These are phyloP conservation scores for Leptinotarsa lineolata DNA, from an alignment of 1,140 invertebrate species.

Conservation along the genomic window DNA sequence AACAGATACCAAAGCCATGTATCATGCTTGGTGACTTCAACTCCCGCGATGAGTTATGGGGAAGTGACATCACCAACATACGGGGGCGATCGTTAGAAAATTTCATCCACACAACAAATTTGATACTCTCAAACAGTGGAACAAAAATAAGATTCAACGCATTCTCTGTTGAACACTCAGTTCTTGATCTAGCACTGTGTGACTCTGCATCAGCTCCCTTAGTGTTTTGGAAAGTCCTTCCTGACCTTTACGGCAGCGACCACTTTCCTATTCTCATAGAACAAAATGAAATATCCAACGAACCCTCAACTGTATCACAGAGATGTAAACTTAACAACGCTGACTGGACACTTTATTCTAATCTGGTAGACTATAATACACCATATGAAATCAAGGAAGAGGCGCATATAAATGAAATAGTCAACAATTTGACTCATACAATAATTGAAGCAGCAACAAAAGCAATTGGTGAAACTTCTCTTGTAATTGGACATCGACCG, in stretches of 20 bases:
- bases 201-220: not conserved
- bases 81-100: not conserved
- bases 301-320: no score
- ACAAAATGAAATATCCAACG: no score
- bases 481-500: no score
- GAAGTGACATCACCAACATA: constrained; percentile 1
- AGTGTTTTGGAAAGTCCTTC: not conserved
- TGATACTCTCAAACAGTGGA: constrained; percentile 6
- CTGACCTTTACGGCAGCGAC: not conserved
- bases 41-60: not conserved
- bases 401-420: not conserved
- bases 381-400: not conserved
- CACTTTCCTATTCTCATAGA: not conserved
- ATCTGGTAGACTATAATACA: not conserved
- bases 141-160: constrained; percentile 23
- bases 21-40: constrained; percentile 16
- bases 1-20: not conserved
- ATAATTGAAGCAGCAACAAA: constrained; percentile 12
- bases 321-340: not conserved
- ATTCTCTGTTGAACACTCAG: constrained; percentile 1
- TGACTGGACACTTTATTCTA: not conserved
- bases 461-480: no score
- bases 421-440: not conserved
- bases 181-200: not conserved
- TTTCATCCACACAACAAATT: constrained; percentile 9